Conservation (phyloP, 2,797 vertebrate genomes). For the Lindbergichthys nudifrons region DNA sequence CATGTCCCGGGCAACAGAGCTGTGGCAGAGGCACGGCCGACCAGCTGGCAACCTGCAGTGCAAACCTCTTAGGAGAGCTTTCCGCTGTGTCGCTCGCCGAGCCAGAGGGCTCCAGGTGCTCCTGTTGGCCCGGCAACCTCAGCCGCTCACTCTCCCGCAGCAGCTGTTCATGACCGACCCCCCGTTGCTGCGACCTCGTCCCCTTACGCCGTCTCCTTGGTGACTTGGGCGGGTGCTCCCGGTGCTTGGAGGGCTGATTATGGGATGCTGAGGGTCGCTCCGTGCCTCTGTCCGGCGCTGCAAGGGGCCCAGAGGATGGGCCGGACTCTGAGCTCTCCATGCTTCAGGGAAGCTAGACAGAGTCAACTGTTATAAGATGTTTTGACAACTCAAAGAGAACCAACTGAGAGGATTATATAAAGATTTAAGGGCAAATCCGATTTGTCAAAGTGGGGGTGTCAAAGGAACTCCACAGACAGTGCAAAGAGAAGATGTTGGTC, state of each 20-base stretch:
- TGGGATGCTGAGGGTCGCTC: conserved; percentile 32
- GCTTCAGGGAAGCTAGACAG: conserved; percentile 35
- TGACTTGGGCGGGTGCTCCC: conserved; percentile 75
- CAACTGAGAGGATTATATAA: neutral
- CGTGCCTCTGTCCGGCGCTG: conserved; percentile 42
- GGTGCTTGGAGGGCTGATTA: conserved; percentile 69
- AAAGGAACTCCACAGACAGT: no score
- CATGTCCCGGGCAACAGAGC: conserved; percentile 56
- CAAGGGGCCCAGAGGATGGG: conserved; percentile 14
- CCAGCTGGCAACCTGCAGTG: conserved; percentile 75
- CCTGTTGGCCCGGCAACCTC: conserved; percentile 80
- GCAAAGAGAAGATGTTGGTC: no score
- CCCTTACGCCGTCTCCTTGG: conserved; percentile 81
- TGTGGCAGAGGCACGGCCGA: conserved; percentile 53
- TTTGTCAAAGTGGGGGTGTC: no score
- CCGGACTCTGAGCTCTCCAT: conserved; percentile 75
- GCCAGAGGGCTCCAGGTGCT: conserved; percentile 73
- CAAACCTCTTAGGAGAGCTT: conserved; percentile 84
- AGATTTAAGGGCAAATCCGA: no score
- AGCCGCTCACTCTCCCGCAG: conserved; percentile 65
- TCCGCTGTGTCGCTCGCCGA: conserved; percentile 74
- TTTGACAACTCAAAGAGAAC: neutral
- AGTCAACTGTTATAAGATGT: neutral
- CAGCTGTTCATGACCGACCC: conserved; percentile 78
- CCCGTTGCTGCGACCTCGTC: conserved; percentile 73